phyloP scores from a whole-genome alignment of 2,797 vertebrate genomes.

The Sphenodon punctatus region DNA sequence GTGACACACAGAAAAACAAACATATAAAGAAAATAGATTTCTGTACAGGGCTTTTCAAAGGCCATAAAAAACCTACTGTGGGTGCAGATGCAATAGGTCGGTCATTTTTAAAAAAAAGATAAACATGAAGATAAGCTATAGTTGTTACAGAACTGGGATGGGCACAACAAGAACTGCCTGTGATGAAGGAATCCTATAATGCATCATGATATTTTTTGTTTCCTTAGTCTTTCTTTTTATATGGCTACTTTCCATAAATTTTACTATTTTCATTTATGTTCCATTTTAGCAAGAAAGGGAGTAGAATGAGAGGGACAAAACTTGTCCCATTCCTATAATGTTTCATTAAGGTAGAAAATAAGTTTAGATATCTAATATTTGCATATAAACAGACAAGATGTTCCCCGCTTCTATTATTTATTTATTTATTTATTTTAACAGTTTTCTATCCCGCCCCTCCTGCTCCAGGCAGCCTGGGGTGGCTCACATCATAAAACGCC shows the following conservation, averaged over 20 bases:
- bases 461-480: no score
- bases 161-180: not conserved
- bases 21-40: not conserved
- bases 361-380: no score
- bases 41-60: not conserved
- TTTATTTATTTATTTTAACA: no score
- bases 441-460: no score
- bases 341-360: no score
- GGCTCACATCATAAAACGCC: no score
- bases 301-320: no score
- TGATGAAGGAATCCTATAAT: not conserved
- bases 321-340: no score
- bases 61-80: not conserved
- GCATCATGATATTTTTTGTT: not conserved
- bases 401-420: no score
- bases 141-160: not conserved
- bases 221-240: not conserved
- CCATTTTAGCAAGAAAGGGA: no score
- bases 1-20: not conserved
- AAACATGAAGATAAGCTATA: not conserved
- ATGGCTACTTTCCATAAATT: constrained; percentile 7
- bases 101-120: not conserved
- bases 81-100: not conserved
- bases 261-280: no score
- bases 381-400: no score